Conservation (phyloP, 2,797 vertebrate genomes). For the Falco rusticolus region DNA sequence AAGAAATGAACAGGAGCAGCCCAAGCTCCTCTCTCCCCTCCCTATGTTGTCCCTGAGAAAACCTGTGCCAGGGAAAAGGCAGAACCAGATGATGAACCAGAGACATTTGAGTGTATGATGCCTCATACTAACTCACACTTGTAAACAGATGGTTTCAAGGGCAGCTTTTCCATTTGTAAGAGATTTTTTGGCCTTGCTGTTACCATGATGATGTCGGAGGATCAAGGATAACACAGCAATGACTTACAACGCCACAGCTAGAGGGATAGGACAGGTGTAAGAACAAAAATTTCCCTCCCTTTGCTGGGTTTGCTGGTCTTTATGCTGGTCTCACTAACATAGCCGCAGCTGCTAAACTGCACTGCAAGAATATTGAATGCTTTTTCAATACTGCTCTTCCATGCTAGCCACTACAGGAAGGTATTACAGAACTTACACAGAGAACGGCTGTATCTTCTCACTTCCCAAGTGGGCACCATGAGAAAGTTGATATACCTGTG, state of each 20-base stretch:
- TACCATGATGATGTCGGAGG: neutral
- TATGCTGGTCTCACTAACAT: neutral
- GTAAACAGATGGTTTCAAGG: neutral
- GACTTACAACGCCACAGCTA: neutral
- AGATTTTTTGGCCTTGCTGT: neutral
- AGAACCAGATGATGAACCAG: neutral
- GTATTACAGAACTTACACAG: neutral
- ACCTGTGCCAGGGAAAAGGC: neutral
- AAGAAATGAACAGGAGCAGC: neutral
- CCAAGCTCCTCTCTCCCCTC: neutral
- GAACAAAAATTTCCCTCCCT: neutral
- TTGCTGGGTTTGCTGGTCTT: neutral
- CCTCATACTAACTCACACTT: neutral
- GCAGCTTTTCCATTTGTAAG: neutral
- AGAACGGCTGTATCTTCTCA: neutral
- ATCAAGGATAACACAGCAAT: neutral
- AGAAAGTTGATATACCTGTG: neutral
- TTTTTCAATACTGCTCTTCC: neutral
- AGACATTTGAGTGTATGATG: neutral
- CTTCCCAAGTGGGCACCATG: accelerated
- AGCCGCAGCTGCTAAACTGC: neutral
- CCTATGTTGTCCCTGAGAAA: neutral
- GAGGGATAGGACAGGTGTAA: neutral
- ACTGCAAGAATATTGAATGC: neutral
- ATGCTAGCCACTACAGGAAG: neutral